A percentile compares a stretch with the other conserved stretches of the same genome.
Evolutionary conservation across 2,797 vertebrate species (phyloP).

Genomic region (Cossypha polioptera): DNA sequence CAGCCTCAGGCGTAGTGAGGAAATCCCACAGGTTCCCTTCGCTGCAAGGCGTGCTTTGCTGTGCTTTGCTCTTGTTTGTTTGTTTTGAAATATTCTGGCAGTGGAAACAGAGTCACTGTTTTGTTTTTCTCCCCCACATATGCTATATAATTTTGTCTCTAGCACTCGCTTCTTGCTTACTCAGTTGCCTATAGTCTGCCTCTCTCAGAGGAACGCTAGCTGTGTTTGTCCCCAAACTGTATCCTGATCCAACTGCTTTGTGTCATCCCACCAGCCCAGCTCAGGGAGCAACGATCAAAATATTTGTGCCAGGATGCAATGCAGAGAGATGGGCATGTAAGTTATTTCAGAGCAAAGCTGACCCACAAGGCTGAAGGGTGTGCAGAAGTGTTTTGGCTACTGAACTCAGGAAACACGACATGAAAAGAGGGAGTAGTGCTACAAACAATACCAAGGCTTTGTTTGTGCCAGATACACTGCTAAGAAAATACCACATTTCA

Average conservation of each 20-base stretch:
- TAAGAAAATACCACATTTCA: neutral
- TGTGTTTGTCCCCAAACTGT: slow-evolving; percentile 62
- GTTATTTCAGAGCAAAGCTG: neutral
- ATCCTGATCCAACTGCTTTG: slow-evolving; percentile 60
- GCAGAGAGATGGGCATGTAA: neutral
- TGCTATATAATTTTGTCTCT: slow-evolving; percentile 56
- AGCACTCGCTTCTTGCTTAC: slow-evolving; percentile 51
- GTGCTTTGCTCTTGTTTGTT: slow-evolving; percentile 50
- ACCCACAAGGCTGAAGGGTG: slow-evolving; percentile 27
- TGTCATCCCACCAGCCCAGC: slow-evolving; percentile 49
- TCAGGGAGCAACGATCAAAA: neutral
- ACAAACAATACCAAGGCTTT: slow-evolving; percentile 48
- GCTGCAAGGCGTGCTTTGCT: slow-evolving; percentile 6
- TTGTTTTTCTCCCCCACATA: slow-evolving; percentile 66
- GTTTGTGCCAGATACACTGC: slow-evolving; percentile 29
- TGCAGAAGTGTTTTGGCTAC: slow-evolving; percentile 39
- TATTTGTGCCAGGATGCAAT: neutral
- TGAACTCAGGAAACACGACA: slow-evolving; percentile 9
- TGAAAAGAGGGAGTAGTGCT: neutral
- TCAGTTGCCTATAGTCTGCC: slow-evolving; percentile 63
- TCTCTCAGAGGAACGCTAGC: slow-evolving; percentile 41
- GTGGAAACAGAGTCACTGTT: slow-evolving; percentile 55
- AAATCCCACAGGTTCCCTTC: slow-evolving; percentile 31
- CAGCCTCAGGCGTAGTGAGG: neutral
- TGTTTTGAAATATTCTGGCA: slow-evolving; percentile 68